Evolutionary conservation across 2,113 vertebrate species (phyloP).

Genomic region (Struthio camelus): DNA sequence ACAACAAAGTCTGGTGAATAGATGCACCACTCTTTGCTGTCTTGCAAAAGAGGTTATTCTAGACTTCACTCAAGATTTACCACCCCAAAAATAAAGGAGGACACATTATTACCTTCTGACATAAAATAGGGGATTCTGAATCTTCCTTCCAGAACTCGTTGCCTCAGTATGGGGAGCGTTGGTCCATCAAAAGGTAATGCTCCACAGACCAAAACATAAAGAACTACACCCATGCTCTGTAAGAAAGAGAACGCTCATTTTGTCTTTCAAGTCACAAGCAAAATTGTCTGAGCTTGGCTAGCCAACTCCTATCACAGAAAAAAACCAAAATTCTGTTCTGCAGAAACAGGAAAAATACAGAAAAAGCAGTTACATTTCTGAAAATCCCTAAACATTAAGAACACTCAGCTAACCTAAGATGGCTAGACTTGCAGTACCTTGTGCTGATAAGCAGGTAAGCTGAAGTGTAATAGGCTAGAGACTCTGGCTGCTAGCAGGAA

Average conservation of each 20-base stretch:
- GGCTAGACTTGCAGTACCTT: not conserved
- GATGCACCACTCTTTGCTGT: not conserved
- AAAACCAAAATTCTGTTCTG: not conserved
- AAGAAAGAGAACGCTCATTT: not conserved
- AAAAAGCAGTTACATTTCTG: not conserved
- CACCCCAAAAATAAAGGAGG: not conserved
- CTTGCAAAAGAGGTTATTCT: not conserved
- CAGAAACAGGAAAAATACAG: not conserved
- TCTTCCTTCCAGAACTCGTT: constrained; percentile 94
- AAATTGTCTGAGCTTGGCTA: not conserved
- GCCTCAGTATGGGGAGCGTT: constrained; percentile 92
- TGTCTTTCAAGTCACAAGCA: not conserved
- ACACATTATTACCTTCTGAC: constrained; percentile 89
- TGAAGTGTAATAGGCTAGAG: not conserved
- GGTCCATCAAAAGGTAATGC: constrained; percentile 96
- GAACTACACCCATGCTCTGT: constrained; percentile 98
- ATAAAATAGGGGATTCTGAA: constrained; percentile 99
- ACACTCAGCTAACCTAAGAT: not conserved
- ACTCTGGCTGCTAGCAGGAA: not conserved
- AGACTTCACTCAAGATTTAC: not conserved
- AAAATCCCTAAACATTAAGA: not conserved
- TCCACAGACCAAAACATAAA: constrained; percentile 97
- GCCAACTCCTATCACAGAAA: not conserved
- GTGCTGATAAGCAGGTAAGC: not conserved
- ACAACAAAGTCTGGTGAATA: not conserved